Evolutionary conservation across 2,888 invertebrate species (phyloP), one percentile per base, ranked within the genome.

Genomic region (Euspilapteryx auroguttella): DNA sequence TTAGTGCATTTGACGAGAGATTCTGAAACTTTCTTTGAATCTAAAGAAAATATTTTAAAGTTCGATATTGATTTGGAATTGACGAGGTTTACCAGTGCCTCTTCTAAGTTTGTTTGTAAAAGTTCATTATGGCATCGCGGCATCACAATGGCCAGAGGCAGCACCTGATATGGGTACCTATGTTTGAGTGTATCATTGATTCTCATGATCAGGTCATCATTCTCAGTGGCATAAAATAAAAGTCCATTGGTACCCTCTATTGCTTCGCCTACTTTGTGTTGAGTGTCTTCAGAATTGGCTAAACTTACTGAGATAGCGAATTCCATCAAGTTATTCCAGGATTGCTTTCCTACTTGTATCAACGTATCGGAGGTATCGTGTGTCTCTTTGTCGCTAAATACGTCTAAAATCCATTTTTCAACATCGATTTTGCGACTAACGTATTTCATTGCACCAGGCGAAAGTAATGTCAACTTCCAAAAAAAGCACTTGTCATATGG

Each of bases 381-480:
- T 33, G 46, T 40, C 34, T 57, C 53, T 32, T 61, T 55, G 21
- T 69, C 73, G 35, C 63, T 55, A 32, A 81, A 66, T 17, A 66
- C 71, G 35, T 66, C 54, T 25, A 58, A 39, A 30, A 81, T 40
- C 56, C 79, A 66, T 36, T 69, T 69, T 33, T 71, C 62, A 27
- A 79, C 43, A 34, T 78, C 55, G 39, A 78, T 55, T 34, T 66
- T 64, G 32, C 49, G 56, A 32, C 61, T 44, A 10, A 71, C 37
- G 51, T 71, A 69, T 44, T 77, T 66, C 12, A 49, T 47, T 26
- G 62, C 39, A 35, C 77, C 65, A 2, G 83, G 81, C 30, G 81
- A 65, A 5, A 82, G 79, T 27, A 85, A 47, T 4, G 79, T 71
- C 17, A 83, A 49, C 57, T 86, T 86, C 85, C 85, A 86, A 49